phyloP scores from a whole-genome alignment of 2,888 invertebrate genomes.

The Heliothis peltigera region DNA sequence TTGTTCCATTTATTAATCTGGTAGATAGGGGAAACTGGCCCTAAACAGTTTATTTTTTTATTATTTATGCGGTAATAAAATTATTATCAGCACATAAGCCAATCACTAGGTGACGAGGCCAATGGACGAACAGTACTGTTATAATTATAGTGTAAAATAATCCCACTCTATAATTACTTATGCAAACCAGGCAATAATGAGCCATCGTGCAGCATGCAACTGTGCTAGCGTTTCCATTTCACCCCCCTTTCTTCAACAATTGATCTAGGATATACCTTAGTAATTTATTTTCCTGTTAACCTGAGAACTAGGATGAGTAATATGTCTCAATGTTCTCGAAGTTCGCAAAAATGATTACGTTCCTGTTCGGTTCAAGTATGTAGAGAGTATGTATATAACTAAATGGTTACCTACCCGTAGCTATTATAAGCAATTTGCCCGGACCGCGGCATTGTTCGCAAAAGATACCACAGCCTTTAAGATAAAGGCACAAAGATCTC shows the following conservation, averaged over 20 bases:
- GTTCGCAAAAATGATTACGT: background rate
- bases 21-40: too few relatives aligned
- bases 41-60: too few relatives aligned
- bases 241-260: background rate
- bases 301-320: background rate
- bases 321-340: background rate
- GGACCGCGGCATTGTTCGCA: too few relatives aligned
- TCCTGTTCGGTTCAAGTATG: background rate
- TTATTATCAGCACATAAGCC: background rate
- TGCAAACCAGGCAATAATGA: slow-evolving; percentile 1
- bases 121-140: background rate
- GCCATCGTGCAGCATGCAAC: background rate
- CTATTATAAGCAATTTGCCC: slow-evolving; percentile 30
- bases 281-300: background rate
- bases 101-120: background rate
- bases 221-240: background rate
- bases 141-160: background rate
- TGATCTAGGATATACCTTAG: background rate
- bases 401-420: background rate
- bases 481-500: too few relatives aligned
- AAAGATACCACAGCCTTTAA: too few relatives aligned
- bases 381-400: background rate
- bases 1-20: too few relatives aligned
- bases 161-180: background rate
- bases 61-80: background rate